A percentile compares a stretch with the other conserved stretches of the same genome.
These are phyloP conservation scores for Nothoprocta perdicaria DNA, from an alignment of 2,113 vertebrate species.

Conservation along the genomic window DNA sequence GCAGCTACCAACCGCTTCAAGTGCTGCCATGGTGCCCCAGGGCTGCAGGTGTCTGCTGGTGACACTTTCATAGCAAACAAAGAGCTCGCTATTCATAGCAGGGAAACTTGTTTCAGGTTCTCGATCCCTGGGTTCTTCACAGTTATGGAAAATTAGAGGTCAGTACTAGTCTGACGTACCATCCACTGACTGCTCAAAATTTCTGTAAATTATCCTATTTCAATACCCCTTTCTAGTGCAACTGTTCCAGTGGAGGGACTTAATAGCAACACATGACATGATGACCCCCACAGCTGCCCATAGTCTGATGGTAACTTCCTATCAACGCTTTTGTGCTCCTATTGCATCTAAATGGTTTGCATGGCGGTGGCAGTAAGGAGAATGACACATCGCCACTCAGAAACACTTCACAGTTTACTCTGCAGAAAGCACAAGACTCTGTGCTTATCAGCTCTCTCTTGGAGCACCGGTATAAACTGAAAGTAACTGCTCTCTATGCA, in stretches of 20 bases:
- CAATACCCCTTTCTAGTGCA: background rate
- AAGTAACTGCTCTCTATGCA: background rate
- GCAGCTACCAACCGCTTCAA: background rate
- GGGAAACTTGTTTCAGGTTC: background rate
- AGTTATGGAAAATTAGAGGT: background rate
- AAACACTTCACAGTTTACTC: background rate
- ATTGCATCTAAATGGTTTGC: background rate
- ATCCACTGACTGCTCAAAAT: background rate
- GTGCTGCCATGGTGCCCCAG: background rate
- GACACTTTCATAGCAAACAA: background rate
- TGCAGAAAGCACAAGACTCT: no score
- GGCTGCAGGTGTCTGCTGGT: background rate
- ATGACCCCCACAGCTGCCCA: no score
- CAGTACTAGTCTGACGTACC: background rate
- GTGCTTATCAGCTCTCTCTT: background rate
- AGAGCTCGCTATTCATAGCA: background rate
- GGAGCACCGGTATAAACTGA: background rate
- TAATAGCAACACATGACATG: no score
- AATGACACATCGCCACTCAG: background rate
- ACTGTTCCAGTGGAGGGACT: background rate
- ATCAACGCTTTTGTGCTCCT: fast-evolving
- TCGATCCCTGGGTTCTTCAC: background rate
- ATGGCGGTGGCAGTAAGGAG: background rate
- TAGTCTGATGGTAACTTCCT: background rate
- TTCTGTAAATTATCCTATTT: background rate